These are phyloP conservation scores for Noctuana brunneofusca DNA, from an alignment of 2,888 invertebrate genomes.

Conservation along the genomic window DNA sequence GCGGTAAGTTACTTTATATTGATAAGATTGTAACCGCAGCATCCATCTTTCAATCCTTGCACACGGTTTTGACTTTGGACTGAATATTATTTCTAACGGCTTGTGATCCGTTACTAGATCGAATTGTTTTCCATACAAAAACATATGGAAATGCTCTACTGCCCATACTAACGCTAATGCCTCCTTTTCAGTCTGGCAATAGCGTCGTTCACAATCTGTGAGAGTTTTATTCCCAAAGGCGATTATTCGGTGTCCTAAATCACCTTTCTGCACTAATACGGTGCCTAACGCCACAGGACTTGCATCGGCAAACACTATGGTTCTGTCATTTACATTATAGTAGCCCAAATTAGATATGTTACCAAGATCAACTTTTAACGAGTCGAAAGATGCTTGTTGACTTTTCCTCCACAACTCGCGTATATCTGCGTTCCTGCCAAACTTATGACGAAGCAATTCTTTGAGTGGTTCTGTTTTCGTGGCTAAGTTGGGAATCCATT, in stretches of 20 bases:
- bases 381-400: neutral
- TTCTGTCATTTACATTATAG: constrained; percentile 38
- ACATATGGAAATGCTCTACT: constrained; percentile 42
- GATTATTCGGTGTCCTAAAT: constrained; percentile 36
- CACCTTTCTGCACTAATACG: constrained; percentile 37
- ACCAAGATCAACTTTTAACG: neutral
- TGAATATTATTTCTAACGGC: constrained; percentile 11
- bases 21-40: neutral
- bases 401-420: constrained; percentile 24
- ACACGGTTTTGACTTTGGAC: constrained; percentile 23
- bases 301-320: constrained; percentile 42
- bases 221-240: constrained; percentile 44
- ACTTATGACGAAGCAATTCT: neutral
- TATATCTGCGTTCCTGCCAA: constrained; percentile 24
- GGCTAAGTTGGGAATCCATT: constrained; percentile 41
- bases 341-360: constrained; percentile 34
- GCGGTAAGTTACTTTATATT: neutral
- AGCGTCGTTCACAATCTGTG: constrained; percentile 42
- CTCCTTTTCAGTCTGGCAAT: constrained; percentile 47
- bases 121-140: constrained; percentile 40
- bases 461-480: constrained; percentile 37
- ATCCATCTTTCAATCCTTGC: constrained; percentile 18
- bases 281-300: constrained; percentile 41
- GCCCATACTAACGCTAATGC: constrained; percentile 45
- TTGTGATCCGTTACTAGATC: constrained; percentile 42